Percentiles rank a stretch among this genome's conserved stretches.
Evolutionary conservation across 2,888 invertebrate species (phyloP).

Genomic region (Pandemis corylana): DNA sequence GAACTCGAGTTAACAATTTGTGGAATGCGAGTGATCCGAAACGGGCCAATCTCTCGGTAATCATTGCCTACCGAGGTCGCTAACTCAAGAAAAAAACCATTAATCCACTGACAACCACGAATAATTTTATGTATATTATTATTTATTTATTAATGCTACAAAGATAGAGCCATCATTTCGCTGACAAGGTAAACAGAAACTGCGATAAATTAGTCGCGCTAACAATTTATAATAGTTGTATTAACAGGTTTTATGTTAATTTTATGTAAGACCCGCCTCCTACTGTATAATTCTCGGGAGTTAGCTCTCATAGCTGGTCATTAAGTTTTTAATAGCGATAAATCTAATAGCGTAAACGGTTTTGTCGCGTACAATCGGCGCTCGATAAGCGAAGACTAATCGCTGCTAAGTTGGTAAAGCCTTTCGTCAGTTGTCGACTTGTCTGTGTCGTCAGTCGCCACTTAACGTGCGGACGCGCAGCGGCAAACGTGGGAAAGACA

Average conservation of each 20-base stretch:
- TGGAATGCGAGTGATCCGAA: slow-evolving; percentile 35
- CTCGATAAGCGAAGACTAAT: slow-evolving; percentile 58
- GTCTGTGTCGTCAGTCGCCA: slow-evolving; percentile 44
- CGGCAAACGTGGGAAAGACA: slow-evolving; percentile 1
- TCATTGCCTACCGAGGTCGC: slow-evolving; percentile 31
- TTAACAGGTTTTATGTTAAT: slow-evolving; percentile 77
- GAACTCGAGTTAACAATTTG: slow-evolving; percentile 29
- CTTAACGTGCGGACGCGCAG: slow-evolving; percentile 45
- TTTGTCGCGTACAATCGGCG: slow-evolving; percentile 58
- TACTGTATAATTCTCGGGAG: slow-evolving; percentile 62
- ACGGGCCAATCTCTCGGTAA: slow-evolving; percentile 32
- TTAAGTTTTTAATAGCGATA: slow-evolving; percentile 75
- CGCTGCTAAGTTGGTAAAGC: slow-evolving; percentile 57
- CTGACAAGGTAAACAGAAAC: slow-evolving; percentile 60
- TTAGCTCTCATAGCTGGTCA: slow-evolving; percentile 59
- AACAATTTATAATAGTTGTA: slow-evolving; percentile 70
- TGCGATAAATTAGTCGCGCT: slow-evolving; percentile 68
- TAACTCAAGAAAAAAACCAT: slow-evolving; percentile 19
- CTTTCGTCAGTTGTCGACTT: slow-evolving; percentile 52
- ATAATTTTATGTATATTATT: slow-evolving; percentile 15
- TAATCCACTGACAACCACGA: slow-evolving; percentile 9
- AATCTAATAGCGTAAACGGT: slow-evolving; percentile 68
- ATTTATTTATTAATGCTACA: slow-evolving; percentile 37
- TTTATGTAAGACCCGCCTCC: slow-evolving; percentile 73
- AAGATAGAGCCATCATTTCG: slow-evolving; percentile 59